A percentile compares a stretch with the other conserved stretches of the same genome.
phyloP scores from a whole-genome alignment of 2,888 invertebrate species.

The Epiblema foenella region DNA sequence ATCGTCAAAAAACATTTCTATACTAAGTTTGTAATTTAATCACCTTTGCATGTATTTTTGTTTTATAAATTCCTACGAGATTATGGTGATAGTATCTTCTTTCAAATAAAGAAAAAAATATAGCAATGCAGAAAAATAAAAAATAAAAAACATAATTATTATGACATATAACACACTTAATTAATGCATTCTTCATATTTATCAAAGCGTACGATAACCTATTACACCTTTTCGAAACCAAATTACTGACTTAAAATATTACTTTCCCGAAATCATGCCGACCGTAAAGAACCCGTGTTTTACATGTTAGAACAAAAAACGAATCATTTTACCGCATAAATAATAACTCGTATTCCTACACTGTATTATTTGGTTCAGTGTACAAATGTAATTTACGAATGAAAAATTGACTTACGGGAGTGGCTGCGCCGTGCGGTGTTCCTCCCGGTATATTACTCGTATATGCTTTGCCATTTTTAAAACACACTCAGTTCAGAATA shows the following conservation, averaged over 20 bases:
- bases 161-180: no score
- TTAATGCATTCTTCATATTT: no score
- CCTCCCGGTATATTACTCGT: neutral
- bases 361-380: slow-evolving; percentile 39
- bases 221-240: no score
- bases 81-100: no score
- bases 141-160: no score
- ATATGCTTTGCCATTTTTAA: slow-evolving; percentile 20
- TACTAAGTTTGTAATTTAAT: no score
- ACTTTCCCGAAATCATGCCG: slow-evolving; percentile 14
- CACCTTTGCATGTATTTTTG: no score
- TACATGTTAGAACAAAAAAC: slow-evolving; percentile 24
- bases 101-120: no score
- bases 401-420: slow-evolving; percentile 38
- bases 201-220: neutral
- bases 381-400: slow-evolving; percentile 40
- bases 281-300: slow-evolving; percentile 12
- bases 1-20: no score
- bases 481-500: slow-evolving; percentile 5
- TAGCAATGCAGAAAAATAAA: no score
- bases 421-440: slow-evolving; percentile 1
- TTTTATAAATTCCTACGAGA: no score
- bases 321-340: slow-evolving; percentile 31
- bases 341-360: slow-evolving; percentile 11
- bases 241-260: slow-evolving; percentile 20